Conservation (phyloP, 2,113 vertebrate species). For the Phaethon lepturus region DNA sequence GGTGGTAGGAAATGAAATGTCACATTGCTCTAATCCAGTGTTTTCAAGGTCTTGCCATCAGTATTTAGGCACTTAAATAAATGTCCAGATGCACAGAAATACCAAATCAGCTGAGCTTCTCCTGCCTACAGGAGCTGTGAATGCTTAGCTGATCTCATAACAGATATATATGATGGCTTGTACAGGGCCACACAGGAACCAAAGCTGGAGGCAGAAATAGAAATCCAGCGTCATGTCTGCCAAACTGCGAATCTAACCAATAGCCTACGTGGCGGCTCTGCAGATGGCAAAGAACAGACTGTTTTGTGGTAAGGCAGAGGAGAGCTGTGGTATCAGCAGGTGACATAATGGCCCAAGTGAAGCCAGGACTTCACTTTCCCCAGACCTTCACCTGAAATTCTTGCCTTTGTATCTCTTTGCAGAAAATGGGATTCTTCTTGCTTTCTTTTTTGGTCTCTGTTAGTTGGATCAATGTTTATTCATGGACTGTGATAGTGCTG, state of each 20-base stretch:
- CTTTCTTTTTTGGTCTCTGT: background rate
- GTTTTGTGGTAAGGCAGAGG: background rate
- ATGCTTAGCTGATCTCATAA: background rate
- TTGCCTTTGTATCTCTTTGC: background rate
- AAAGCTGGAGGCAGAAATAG: background rate
- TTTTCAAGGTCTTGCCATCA: background rate
- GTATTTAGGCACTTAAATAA: background rate
- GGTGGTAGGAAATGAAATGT: background rate
- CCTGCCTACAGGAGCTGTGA: background rate
- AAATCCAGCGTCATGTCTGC: background rate
- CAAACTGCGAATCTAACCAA: background rate
- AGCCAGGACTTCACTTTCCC: background rate
- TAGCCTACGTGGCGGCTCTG: background rate
- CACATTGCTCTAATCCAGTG: background rate
- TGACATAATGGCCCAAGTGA: background rate
- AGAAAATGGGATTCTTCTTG: background rate
- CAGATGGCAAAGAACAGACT: background rate
- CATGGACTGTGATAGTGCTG: background rate
- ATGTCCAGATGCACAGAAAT: background rate
- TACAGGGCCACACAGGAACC: background rate
- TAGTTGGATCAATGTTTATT: background rate
- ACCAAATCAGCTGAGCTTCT: background rate
- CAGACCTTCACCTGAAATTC: background rate
- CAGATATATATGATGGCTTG: background rate
- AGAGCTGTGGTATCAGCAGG: background rate